Base-by-base conservation (phyloP, 2,888 invertebrate species). In the Chrysolina haemoptera region DNA sequence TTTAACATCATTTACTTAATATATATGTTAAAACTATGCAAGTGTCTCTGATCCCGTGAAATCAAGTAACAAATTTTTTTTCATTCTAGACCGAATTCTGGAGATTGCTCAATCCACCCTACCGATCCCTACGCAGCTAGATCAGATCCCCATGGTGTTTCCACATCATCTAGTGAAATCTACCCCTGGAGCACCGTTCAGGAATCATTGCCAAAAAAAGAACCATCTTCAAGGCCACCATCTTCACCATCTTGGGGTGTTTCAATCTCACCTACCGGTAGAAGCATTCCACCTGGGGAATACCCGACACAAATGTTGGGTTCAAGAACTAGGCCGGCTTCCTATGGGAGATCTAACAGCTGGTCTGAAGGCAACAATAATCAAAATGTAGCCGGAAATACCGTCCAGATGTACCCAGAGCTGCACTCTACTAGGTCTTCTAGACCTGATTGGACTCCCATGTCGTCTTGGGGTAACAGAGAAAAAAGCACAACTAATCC, bases 331-430 rank as follows among this genome's bases (percentile, higher is more conserved):
- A 83, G 89, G 71, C 88, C 90, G 1, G 87, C 89, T 0, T 89
- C 88, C 27, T 90, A 89, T 80, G 90, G 90, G 0, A 85, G 90
- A 74, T 89, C 90, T 1, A 89, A 89, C 79, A 88, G 89, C 59
- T 90, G 90, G 90, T 83, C 86, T 22, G 84, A 84, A 22, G 67
- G 22, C n/a, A 46, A 76, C 66, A 73, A 76, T 16, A 73, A 78
- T 53, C 68, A 79, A 73, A 64, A 75, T 74, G 59, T 76, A 71
- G 48, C 73, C 35, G 70, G 79, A 53, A 81, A 82, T 75, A 77
- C 82, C 41, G 76, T 82, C 14, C 83, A 83, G 53, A 82, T 81
- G 79, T 82, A 79, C 75, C 81, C 84, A 0, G 83, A 83, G n/a
- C 68, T 78, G 35, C 77, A 82, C 8, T 82, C 83, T 4, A 82